These are phyloP conservation scores for Podiceps cristatus DNA, from an alignment of 2,113 vertebrate species.

Conservation along the genomic window DNA sequence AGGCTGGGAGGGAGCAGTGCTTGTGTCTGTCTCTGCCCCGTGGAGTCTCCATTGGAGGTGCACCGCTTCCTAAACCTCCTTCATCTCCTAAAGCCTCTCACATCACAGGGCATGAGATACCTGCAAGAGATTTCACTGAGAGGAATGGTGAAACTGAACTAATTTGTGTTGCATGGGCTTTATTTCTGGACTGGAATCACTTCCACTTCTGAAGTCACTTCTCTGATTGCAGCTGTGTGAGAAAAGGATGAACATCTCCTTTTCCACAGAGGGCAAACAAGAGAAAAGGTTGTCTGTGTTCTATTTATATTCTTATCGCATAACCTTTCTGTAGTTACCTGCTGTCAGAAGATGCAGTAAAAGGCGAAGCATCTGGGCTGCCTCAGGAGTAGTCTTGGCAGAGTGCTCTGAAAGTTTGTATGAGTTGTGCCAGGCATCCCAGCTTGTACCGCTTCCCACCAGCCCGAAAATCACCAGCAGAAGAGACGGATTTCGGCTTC, in stretches of 20 bases:
- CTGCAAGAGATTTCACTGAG: accelerated
- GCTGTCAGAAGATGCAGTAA: background rate
- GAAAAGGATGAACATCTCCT: background rate
- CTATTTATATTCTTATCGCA: background rate
- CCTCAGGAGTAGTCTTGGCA: background rate
- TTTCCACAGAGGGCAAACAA: background rate
- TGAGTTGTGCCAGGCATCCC: background rate
- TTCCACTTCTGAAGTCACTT: background rate
- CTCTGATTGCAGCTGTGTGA: background rate
- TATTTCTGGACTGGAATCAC: background rate
- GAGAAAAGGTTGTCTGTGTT: background rate
- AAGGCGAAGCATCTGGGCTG: background rate
- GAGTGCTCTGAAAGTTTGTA: background rate
- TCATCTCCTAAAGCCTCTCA: background rate
- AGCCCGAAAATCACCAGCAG: background rate
- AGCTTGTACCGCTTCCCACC: background rate
- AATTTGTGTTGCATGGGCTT: background rate
- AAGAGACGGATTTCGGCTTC: background rate
- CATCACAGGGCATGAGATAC: background rate
- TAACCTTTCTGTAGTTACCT: background rate
- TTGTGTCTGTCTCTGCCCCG: background rate
- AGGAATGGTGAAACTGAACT: background rate
- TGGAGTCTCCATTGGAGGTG: background rate
- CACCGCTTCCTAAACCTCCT: background rate
- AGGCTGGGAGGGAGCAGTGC: background rate